phyloP scores from a whole-genome alignment of 2,888 invertebrate species.

The Trisateles emortualis region DNA sequence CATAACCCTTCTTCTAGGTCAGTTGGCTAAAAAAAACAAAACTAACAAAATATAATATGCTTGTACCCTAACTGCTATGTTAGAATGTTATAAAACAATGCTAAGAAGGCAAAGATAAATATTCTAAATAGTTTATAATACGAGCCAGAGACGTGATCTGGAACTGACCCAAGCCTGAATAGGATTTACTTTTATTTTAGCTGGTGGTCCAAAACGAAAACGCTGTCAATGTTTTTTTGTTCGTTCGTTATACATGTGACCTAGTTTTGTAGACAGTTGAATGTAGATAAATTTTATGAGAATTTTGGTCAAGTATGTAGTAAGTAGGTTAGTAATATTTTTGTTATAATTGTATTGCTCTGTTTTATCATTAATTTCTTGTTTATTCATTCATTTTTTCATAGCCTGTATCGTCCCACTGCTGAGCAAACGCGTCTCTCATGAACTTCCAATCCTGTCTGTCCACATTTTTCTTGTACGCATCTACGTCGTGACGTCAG shows the following conservation, averaged over 20 bases:
- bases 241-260: not conserved
- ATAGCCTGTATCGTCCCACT: no score
- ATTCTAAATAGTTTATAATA: slow-evolving; percentile 42
- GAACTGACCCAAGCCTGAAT: slow-evolving; percentile 32
- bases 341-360: no score
- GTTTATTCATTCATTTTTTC: no score
- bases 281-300: slow-evolving; percentile 12
- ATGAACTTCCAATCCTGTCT: no score
- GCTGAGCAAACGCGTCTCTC: no score
- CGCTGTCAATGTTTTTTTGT: not conserved
- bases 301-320: no score
- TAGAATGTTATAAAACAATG: not conserved
- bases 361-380: no score
- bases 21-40: no score
- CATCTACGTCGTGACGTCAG: no score
- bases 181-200: slow-evolving; percentile 25
- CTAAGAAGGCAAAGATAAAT: slow-evolving; percentile 33
- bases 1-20: no score
- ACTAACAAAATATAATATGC: not conserved
- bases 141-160: slow-evolving; percentile 39
- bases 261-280: not conserved
- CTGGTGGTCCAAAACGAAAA: slow-evolving; percentile 7
- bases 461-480: no score
- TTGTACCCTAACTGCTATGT: not conserved
- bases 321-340: no score